Evolutionary conservation across 2,113 vertebrate species (phyloP).

Genomic region (Rana temporaria): DNA sequence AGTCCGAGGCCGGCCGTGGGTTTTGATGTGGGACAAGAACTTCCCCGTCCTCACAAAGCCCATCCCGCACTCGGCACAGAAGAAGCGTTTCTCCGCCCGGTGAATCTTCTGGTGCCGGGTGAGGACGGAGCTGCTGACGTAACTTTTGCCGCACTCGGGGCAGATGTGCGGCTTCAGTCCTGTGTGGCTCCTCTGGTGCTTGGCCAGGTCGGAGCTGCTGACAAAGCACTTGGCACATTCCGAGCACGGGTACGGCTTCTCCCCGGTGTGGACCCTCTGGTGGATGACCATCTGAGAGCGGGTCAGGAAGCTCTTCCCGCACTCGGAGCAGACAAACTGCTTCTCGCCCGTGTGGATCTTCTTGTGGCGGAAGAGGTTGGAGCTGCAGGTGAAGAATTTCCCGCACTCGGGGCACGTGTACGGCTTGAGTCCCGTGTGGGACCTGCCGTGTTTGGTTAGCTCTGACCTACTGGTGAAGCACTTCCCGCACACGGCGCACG

Average conservation of each 20-base stretch:
- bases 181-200: constrained; percentile 53
- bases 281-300: constrained; percentile 36
- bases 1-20: too few relatives aligned
- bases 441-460: constrained; percentile 67
- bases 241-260: constrained; percentile 64
- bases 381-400: constrained; percentile 68
- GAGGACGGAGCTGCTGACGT: constrained; percentile 64
- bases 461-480: constrained; percentile 66
- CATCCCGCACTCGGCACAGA: constrained; percentile 61
- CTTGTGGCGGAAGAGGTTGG: constrained; percentile 65
- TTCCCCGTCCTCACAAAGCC: constrained; percentile 57
- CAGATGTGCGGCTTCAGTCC: constrained; percentile 65
- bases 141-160: constrained; percentile 75
- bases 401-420: constrained; percentile 68
- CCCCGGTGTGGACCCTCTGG: constrained; percentile 57
- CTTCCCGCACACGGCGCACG: constrained; percentile 67
- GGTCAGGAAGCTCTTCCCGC: constrained; percentile 65
- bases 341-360: constrained; percentile 64
- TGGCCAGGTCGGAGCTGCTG: constrained; percentile 65
- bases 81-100: constrained; percentile 8
- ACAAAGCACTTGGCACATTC: constrained; percentile 69
- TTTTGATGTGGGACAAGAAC: too few relatives aligned
- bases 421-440: constrained; percentile 68
- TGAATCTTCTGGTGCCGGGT: constrained; percentile 69
- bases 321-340: constrained; percentile 44